Evolutionary conservation across 2,888 invertebrate species (phyloP).

Genomic region (Loripinus fragilis): DNA sequence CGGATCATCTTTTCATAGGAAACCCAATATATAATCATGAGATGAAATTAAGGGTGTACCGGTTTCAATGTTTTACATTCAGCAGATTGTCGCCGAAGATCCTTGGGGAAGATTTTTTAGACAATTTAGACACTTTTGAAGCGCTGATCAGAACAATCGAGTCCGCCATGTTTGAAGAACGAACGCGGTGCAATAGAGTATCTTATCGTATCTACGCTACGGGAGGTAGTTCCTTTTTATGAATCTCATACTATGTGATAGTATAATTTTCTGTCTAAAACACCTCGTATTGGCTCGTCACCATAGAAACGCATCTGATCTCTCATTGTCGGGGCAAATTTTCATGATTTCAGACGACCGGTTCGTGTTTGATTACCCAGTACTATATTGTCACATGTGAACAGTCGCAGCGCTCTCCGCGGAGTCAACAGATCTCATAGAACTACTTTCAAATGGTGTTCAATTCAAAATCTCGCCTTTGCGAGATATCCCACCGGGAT

Average conservation of each 20-base stretch:
- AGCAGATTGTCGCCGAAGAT: conserved; percentile 38
- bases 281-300: conserved; percentile 33
- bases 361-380: conserved; percentile 17
- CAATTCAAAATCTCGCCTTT: conserved; percentile 51
- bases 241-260: conserved; percentile 41
- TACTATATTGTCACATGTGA: conserved; percentile 19
- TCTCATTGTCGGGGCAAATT: conserved; percentile 11
- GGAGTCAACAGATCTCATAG: conserved; percentile 58
- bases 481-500: conserved; percentile 45
- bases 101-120: conserved; percentile 18
- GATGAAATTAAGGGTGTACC: conserved; percentile 48
- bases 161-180: not conserved
- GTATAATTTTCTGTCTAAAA: conserved; percentile 50
- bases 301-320: conserved; percentile 44
- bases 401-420: conserved; percentile 19
- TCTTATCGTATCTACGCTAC: conserved; percentile 36
- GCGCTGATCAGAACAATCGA: not conserved
- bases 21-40: conserved; percentile 45
- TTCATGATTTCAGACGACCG: conserved; percentile 19
- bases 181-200: conserved; percentile 40
- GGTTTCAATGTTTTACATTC: conserved; percentile 25
- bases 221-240: conserved; percentile 32
- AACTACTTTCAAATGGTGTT: conserved; percentile 39
- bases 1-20: conserved; percentile 32
- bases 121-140: conserved; percentile 21